A percentile compares a stretch with the other conserved stretches of the same genome.
Conservation (phyloP, 2,888 invertebrate species). For the Torymus texanus region DNA sequence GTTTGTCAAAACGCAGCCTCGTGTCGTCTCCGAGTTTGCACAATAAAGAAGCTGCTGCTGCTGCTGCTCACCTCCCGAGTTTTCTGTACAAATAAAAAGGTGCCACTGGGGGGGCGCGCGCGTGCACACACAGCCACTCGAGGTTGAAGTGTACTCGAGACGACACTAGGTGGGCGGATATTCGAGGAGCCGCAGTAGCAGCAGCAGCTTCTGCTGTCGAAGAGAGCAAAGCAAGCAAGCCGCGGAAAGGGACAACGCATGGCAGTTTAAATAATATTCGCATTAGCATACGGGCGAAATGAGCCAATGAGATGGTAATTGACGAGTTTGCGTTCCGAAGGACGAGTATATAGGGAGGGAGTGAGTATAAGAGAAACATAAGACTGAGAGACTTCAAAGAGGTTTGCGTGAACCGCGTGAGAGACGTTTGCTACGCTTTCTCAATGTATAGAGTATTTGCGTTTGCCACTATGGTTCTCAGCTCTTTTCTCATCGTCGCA, state of each 20-base stretch:
- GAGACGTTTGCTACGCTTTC: conserved; percentile 38
- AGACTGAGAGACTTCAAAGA: conserved; percentile 62
- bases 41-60: conserved; percentile 32
- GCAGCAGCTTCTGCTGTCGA: conserved; percentile 38
- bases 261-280: conserved; percentile 66
- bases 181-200: conserved; percentile 56
- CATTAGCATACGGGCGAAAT: conserved; percentile 71
- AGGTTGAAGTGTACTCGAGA: conserved; percentile 62
- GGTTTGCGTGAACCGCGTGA: conserved; percentile 58
- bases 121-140: conserved; percentile 47
- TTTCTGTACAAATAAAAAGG: conserved; percentile 53
- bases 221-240: conserved; percentile 62
- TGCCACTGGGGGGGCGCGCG: conserved; percentile 9
- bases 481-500: background rate
- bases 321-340: conserved; percentile 62
- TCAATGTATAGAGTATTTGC: background rate
- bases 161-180: conserved; percentile 67
- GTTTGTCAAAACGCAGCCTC: conserved; percentile 25
- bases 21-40: conserved; percentile 34
- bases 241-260: conserved; percentile 52
- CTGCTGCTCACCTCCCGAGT: conserved; percentile 16
- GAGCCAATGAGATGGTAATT: conserved; percentile 74
- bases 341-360: too few species aligned
- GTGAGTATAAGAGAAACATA: too few species aligned
- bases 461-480: background rate